phyloP scores from a whole-genome alignment of 2,113 vertebrate species.

The Pseudorectes ferrugineus region DNA sequence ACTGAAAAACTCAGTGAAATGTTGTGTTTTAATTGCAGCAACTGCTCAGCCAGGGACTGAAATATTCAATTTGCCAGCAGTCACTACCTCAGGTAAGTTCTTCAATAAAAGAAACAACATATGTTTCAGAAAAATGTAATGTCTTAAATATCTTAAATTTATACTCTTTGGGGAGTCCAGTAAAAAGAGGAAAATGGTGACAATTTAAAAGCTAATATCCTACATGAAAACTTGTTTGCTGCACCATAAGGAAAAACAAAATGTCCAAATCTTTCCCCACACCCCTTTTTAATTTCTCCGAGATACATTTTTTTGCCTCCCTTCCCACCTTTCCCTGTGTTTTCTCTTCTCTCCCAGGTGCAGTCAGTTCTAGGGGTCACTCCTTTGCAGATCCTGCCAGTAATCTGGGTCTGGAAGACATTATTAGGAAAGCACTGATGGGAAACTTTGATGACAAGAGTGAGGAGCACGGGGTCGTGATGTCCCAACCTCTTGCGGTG shows the following conservation, averaged over 20 bases:
- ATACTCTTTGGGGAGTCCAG: neutral
- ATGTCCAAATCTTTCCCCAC: neutral
- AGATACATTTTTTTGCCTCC: neutral
- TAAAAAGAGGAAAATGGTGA: neutral
- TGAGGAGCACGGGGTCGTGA: constrained; percentile 85
- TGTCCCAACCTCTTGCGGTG: constrained; percentile 70
- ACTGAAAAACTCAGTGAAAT: neutral
- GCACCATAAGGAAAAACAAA: neutral
- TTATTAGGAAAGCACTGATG: constrained; percentile 97
- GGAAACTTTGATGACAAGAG: constrained; percentile 93
- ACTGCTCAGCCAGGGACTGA: constrained; percentile 96
- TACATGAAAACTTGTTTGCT: neutral
- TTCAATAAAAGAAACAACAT: neutral
- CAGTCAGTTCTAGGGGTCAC: constrained; percentile 89
- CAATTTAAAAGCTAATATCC: neutral
- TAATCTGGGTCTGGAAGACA: constrained; percentile 96
- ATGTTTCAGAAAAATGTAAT: neutral
- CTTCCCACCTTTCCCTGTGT: neutral
- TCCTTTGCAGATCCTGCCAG: constrained; percentile 94
- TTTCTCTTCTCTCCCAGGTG: constrained; percentile 74
- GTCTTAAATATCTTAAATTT: neutral
- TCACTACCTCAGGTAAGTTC: constrained; percentile 90
- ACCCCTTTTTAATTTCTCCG: neutral
- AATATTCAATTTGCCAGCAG: constrained; percentile 97
- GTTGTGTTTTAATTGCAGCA: constrained; percentile 74